Evolutionary conservation across 2,888 invertebrate species (phyloP).

Genomic region (Parthenolecanium corni): DNA sequence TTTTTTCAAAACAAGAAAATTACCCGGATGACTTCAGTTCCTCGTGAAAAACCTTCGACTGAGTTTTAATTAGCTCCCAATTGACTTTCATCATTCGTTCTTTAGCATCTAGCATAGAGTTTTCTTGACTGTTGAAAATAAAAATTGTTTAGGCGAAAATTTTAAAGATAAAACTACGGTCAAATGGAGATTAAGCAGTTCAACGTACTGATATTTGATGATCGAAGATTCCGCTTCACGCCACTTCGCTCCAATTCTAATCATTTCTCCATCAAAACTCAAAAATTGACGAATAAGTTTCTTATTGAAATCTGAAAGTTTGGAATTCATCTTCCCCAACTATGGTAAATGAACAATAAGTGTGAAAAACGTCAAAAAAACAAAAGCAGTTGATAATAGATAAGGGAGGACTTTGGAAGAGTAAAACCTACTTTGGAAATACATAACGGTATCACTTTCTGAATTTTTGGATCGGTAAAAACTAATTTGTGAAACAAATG

Average conservation of each 20-base stretch:
- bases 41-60: constrained; percentile 21
- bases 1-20: not conserved
- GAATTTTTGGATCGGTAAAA: constrained; percentile 39
- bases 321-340: constrained; percentile 18
- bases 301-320: constrained; percentile 32
- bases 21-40: constrained; percentile 22
- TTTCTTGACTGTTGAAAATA: constrained; percentile 19
- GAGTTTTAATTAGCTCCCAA: constrained; percentile 16
- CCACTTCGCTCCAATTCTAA: constrained; percentile 43
- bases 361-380: not conserved
- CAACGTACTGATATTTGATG: constrained; percentile 36
- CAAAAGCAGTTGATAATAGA: not conserved
- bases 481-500: constrained; percentile 50
- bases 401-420: not conserved
- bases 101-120: constrained; percentile 20
- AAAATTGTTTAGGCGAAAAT: no score
- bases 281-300: constrained; percentile 44
- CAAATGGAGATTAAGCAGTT: not conserved
- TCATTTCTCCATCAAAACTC: constrained; percentile 47
- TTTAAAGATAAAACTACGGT: no score
- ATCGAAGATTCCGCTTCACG: constrained; percentile 46
- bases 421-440: constrained; percentile 12
- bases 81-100: constrained; percentile 19
- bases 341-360: not conserved
- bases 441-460: constrained; percentile 23